Percentiles rank a stretch among this genome's conserved stretches.
phyloP scores from a whole-genome alignment of 2,797 vertebrate genomes.

The Phrynocephalus guinanensis region DNA sequence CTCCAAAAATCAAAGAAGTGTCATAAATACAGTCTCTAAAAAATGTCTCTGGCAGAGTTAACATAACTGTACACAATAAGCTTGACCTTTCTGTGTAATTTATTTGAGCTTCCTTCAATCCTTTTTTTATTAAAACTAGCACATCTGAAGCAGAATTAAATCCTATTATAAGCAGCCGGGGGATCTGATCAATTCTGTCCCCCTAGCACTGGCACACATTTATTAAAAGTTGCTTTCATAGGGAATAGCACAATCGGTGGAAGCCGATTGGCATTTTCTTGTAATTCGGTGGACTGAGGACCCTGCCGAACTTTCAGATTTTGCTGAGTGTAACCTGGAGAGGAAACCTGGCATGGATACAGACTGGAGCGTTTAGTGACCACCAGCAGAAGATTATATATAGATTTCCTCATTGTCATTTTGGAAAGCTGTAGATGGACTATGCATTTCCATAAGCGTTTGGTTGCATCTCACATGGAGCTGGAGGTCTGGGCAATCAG shows the following conservation, averaged over 20 bases:
- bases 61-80: constrained; percentile 82
- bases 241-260: constrained; percentile 73
- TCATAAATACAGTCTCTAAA: constrained; percentile 83
- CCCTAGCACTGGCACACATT: constrained; percentile 68
- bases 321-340: too few species aligned
- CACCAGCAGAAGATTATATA: too few species aligned
- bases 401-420: too few species aligned
- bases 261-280: constrained; percentile 69
- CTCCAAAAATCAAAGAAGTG: constrained; percentile 80
- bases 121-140: constrained; percentile 86
- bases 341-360: too few species aligned
- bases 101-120: constrained; percentile 83
- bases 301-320: too few species aligned
- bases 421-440: too few species aligned
- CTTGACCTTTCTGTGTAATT: constrained; percentile 85
- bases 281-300: background rate
- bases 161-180: constrained; percentile 77
- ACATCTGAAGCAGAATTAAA: constrained; percentile 85
- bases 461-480: too few species aligned
- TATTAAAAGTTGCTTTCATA: constrained; percentile 83
- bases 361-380: too few species aligned
- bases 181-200: constrained; percentile 75
- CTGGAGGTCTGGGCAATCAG: background rate
- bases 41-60: constrained; percentile 80
- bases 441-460: too few species aligned